Evolutionary conservation across 2,113 vertebrate species (phyloP).

Genomic region (Saimiri boliviensis): DNA sequence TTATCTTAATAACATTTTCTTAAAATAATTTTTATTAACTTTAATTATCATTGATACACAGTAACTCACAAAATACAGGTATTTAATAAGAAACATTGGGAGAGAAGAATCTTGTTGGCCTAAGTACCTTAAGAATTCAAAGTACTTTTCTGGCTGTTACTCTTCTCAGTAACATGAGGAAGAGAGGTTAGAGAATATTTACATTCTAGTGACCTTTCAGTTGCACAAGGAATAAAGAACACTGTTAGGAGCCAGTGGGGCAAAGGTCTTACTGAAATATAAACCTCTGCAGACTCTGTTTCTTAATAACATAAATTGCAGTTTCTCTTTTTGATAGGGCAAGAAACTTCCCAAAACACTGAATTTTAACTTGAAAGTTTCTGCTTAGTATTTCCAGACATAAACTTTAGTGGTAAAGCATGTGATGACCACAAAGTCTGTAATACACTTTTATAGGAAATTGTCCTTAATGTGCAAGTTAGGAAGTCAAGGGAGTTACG

Average conservation of each 20-base stretch:
- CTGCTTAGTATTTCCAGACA: background rate
- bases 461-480: background rate
- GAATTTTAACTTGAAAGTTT: conserved; percentile 9
- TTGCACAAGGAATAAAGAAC: conserved; percentile 30
- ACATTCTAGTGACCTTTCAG: background rate
- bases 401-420: background rate
- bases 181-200: conserved; percentile 3
- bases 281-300: background rate
- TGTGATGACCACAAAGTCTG: background rate
- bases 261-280: conserved; percentile 38
- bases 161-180: conserved; percentile 7
- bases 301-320: background rate
- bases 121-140: conserved; percentile 28
- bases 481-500: background rate
- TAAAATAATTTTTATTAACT: conserved; percentile 36
- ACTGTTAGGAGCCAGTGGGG: background rate
- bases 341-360: conserved; percentile 44
- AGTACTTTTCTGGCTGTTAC: background rate
- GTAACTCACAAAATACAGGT: background rate
- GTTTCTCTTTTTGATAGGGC: background rate
- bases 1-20: background rate
- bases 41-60: background rate
- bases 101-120: background rate
- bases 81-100: background rate
- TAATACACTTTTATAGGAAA: background rate